Percentiles rank a stretch among this genome's conserved stretches.
Evolutionary conservation across 1,140 invertebrate species (phyloP).

Genomic region (Heliconius hermathena): DNA sequence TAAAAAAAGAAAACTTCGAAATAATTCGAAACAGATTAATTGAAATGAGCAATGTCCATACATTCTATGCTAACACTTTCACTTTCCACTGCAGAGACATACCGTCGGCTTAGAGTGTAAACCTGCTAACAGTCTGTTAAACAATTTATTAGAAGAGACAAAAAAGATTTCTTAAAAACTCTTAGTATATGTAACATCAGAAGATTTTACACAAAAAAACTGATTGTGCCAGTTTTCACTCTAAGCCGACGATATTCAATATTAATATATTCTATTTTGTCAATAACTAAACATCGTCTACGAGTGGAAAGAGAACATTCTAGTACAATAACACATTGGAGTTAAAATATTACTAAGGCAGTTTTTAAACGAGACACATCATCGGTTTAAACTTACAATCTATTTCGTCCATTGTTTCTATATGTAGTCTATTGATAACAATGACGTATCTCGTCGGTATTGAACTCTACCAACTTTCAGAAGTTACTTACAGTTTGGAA

Average conservation of each 20-base stretch:
- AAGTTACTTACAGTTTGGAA: not conserved
- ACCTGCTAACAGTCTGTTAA: too few species aligned
- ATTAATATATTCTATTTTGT: not conserved
- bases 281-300: constrained; percentile 25
- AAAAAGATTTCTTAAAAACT: too few species aligned
- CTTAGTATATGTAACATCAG: too few species aligned
- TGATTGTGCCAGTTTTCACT: too few species aligned
- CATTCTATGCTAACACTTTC: constrained; percentile 1
- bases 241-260: too few species aligned
- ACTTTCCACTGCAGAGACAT: not conserved
- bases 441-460: constrained; percentile 25
- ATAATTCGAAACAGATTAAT: constrained; percentile 30
- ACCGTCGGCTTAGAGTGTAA: too few species aligned
- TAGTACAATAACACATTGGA: constrained; percentile 22
- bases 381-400: constrained; percentile 17
- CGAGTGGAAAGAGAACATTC: constrained; percentile 25
- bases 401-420: not conserved
- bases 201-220: too few species aligned
- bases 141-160: too few species aligned
- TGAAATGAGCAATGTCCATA: constrained; percentile 36
- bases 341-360: constrained; percentile 43
- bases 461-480: constrained; percentile 35
- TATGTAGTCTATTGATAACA: not conserved
- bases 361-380: constrained; percentile 34
- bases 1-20: constrained; percentile 15